Evolutionary conservation across 2,797 vertebrate genomes (phyloP), one percentile per base, ranked within the genome.

Genomic region (Ctenosaura bakeri): DNA sequence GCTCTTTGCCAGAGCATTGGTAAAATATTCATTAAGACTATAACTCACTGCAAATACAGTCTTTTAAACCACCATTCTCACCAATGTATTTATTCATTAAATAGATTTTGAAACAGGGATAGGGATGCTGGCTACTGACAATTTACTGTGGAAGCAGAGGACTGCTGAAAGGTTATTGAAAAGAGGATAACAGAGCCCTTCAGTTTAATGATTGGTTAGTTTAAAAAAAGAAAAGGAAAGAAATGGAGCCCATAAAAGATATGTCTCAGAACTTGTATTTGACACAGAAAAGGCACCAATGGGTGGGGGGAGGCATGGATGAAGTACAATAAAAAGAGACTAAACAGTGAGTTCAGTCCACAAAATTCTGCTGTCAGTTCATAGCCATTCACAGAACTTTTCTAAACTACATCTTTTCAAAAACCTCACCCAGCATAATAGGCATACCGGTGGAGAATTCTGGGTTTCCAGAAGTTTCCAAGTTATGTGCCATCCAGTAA

Each of bases 41-140:
- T 50, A 18, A 8, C 91, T 91, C 90, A 38, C 16, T 86, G 32
- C 6, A 85, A 91, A 91, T 91, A 50, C 64, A 83, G 10, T 38
- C 1, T 38, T 93, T 92, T 90, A 69, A 32, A 89, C 22, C 2
- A 1, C 83, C 24, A 81, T 78, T 83, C 8, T 14, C 88, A 16
- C 0, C 5, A 87, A 42, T 80, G 1, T 10, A 91, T 89, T 90
- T 74, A 81, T 83, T 32, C 0, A 18, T 10, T 84, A 4, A 91
- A 88, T 13, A 14, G 18, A 4, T 89, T 78, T 84, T 87, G 46
- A 91, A 88, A 88, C 35, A 0, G 81, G 79, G 85, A 89, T 56
- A 3, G 4, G 4, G 64, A 86, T 62, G 32, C n/a, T 56, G 59
- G 32, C 71, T 59, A 69, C 89, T 90, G 64, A 73, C 18, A 73